Evolutionary conservation across 2,888 invertebrate genomes (phyloP).

Genomic region (Julus scandinavius): DNA sequence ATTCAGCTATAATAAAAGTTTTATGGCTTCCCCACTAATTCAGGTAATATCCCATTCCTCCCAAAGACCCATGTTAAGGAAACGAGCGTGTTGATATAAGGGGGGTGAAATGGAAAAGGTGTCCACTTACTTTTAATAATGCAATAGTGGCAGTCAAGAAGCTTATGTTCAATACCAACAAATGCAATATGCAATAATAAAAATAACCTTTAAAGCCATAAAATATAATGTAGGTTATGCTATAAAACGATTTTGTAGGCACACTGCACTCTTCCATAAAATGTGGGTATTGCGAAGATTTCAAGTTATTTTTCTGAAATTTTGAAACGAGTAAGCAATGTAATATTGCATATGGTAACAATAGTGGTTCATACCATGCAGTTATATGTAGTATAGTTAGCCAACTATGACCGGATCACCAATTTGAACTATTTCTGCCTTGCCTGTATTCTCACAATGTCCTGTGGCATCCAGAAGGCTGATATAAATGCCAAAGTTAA

Average conservation of each 20-base stretch:
- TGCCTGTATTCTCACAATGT: not conserved
- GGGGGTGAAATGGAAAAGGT: not conserved
- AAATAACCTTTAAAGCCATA: not conserved
- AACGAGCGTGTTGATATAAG: not conserved
- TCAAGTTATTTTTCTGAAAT: not conserved
- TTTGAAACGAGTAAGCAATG: not conserved
- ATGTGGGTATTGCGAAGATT: not conserved
- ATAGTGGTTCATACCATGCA: not conserved
- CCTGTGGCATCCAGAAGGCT: not conserved
- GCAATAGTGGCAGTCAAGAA: not conserved
- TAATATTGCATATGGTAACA: not conserved
- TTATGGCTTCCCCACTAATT: not conserved
- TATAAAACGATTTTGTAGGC: not conserved
- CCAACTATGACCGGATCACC: constrained; percentile 52
- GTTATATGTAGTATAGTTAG: not conserved
- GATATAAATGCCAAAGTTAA: constrained; percentile 52
- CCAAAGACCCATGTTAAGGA: not conserved
- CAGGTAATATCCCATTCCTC: not conserved
- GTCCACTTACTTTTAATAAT: constrained; percentile 21
- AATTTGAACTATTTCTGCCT: not conserved
- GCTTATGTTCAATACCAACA: constrained; percentile 22
- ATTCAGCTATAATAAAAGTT: not conserved
- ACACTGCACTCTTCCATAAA: not conserved
- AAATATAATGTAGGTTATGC: not conserved
- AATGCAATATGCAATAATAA: not conserved